These are phyloP conservation scores for Ictalurus punctatus DNA, from an alignment of 2,113 vertebrate genomes.

Conservation along the genomic window DNA sequence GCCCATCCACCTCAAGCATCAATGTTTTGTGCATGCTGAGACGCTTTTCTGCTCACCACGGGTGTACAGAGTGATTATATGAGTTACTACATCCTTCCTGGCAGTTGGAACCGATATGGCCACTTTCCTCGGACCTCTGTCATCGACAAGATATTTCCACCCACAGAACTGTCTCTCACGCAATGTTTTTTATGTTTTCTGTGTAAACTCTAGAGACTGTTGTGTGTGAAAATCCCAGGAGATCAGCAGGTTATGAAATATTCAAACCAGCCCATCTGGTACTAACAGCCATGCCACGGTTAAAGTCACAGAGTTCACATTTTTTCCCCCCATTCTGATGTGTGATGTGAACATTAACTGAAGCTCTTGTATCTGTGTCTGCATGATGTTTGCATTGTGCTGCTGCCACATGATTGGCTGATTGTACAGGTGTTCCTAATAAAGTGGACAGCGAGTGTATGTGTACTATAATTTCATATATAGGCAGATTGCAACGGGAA, in stretches of 20 bases:
- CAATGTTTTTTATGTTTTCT: not conserved
- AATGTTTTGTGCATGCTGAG: too few relatives aligned
- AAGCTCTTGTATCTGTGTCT: not conserved
- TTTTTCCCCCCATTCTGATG: not conserved
- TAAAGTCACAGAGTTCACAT: not conserved
- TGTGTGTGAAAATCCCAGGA: not conserved
- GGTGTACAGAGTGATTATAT: too few relatives aligned
- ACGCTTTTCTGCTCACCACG: too few relatives aligned
- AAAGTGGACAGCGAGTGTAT: not conserved
- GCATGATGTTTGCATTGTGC: not conserved
- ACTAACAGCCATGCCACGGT: not conserved
- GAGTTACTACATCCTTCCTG: not conserved
- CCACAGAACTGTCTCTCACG: not conserved
- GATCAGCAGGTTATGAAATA: not conserved
- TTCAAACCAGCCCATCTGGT: not conserved
- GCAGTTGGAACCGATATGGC: not conserved
- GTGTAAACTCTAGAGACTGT: not conserved
- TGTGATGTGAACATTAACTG: not conserved
- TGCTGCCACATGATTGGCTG: too few relatives aligned
- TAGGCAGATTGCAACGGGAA: not conserved
- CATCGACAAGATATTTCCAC: not conserved
- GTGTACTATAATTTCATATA: not conserved
- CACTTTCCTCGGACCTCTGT: not conserved
- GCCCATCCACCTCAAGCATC: too few relatives aligned
- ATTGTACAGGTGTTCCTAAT: not conserved